phyloP scores from a whole-genome alignment of 2,113 vertebrate genomes.

The Sporophila hypoxantha region DNA sequence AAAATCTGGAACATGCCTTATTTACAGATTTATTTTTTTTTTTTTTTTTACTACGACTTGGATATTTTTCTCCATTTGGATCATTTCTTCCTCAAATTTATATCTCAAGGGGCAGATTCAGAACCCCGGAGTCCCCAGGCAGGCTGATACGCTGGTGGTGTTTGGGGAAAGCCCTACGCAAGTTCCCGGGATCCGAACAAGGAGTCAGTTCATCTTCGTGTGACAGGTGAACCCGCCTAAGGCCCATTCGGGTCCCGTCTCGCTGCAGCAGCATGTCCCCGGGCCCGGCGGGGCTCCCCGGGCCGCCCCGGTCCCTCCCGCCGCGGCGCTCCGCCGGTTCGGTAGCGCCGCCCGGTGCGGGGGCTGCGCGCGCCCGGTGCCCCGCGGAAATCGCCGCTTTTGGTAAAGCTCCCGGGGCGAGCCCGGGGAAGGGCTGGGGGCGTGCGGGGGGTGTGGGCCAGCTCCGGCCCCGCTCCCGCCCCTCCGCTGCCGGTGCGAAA shows the following conservation, averaged over 20 bases:
- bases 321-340: not conserved
- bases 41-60: not conserved
- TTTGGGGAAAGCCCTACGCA: not conserved
- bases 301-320: not conserved
- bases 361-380: not conserved
- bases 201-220: rapidly evolving
- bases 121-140: not conserved
- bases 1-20: not conserved
- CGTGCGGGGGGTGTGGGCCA: not conserved
- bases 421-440: not conserved
- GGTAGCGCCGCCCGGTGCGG: not conserved
- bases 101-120: not conserved
- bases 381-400: not conserved
- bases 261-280: rapidly evolving
- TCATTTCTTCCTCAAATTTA: not conserved
- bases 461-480: not conserved
- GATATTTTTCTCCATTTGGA: not conserved
- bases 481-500: not conserved
- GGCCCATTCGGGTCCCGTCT: rapidly evolving
- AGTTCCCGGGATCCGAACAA: not conserved
- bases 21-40: not conserved
- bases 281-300: too few species aligned
- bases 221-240: not conserved
- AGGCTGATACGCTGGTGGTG: rapidly evolving
- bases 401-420: not conserved